phyloP scores from a whole-genome alignment of 2,113 vertebrate species.

The Archocentrus centrarchus region DNA sequence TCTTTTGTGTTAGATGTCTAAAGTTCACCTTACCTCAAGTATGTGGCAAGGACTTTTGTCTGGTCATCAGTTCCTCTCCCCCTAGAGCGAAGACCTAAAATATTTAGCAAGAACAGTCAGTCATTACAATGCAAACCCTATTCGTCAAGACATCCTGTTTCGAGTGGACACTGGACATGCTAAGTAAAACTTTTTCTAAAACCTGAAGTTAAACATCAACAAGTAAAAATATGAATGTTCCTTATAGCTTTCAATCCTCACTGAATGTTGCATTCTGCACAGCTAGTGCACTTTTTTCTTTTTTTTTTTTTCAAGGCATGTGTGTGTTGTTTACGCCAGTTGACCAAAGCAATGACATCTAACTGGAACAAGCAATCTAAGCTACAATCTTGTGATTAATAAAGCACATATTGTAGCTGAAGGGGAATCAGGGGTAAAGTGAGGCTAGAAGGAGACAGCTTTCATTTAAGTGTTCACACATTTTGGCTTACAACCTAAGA shows the following conservation, averaged over 20 bases:
- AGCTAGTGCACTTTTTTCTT: background rate
- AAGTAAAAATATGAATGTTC: background rate
- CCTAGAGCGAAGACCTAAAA: slow-evolving; percentile 26
- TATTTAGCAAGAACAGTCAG: slow-evolving; percentile 33
- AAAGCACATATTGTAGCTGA: slow-evolving; percentile 57
- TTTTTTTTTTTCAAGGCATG: background rate
- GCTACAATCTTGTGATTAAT: slow-evolving; percentile 59
- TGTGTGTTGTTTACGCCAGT: background rate
- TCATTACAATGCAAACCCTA: background rate
- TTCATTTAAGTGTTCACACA: slow-evolving; percentile 28
- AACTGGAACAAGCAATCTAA: slow-evolving; percentile 49
- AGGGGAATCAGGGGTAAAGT: slow-evolving; percentile 2
- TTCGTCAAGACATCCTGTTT: background rate
- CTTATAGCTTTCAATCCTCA: background rate
- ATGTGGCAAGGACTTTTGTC: slow-evolving; percentile 38
- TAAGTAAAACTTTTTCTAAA: background rate
- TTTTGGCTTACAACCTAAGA: slow-evolving; percentile 15
- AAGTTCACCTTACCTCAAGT: slow-evolving; percentile 48
- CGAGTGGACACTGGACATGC: background rate
- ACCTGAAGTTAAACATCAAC: background rate
- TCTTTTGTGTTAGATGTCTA: slow-evolving; percentile 40
- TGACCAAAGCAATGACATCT: slow-evolving; percentile 42
- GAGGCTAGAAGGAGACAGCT: background rate
- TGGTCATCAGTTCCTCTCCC: slow-evolving; percentile 14
- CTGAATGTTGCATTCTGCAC: background rate